Conservation (phyloP, 2,888 invertebrate genomes). For the Imbricaverruca yamaguchii region DNA sequence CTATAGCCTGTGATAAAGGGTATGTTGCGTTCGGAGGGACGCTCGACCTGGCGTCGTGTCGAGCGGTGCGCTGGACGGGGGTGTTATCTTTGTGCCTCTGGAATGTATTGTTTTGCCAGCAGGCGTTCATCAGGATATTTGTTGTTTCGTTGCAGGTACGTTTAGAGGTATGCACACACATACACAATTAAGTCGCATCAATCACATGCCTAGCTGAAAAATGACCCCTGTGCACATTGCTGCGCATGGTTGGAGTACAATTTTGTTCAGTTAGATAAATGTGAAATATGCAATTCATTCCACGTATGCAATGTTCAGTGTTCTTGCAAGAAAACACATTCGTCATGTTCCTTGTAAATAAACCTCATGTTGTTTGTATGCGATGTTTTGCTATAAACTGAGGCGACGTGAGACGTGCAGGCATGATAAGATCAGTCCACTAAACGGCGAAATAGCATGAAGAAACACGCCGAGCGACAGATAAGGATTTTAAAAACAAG, state of each 20-base stretch:
- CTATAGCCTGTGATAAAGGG: background rate
- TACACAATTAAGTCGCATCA: no score
- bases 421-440: no score
- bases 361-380: constrained; percentile 15
- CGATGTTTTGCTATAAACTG: no score
- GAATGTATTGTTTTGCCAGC: background rate
- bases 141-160: no score
- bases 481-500: no score
- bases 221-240: background rate
- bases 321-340: constrained; percentile 16
- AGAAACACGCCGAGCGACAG: no score
- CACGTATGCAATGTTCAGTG: constrained; percentile 1
- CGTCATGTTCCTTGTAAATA: constrained; percentile 20
- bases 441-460: no score
- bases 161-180: no score
- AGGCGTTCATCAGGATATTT: no score
- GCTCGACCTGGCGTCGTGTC: background rate
- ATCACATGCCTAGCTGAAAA: no score
- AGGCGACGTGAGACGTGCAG: no score
- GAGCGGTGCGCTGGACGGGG: background rate
- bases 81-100: constrained; percentile 4
- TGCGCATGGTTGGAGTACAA: background rate
- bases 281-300: background rate
- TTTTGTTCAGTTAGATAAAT: background rate
- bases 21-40: background rate